Conservation (phyloP, 2,888 invertebrate genomes). For the Drosophila aldrichi region DNA sequence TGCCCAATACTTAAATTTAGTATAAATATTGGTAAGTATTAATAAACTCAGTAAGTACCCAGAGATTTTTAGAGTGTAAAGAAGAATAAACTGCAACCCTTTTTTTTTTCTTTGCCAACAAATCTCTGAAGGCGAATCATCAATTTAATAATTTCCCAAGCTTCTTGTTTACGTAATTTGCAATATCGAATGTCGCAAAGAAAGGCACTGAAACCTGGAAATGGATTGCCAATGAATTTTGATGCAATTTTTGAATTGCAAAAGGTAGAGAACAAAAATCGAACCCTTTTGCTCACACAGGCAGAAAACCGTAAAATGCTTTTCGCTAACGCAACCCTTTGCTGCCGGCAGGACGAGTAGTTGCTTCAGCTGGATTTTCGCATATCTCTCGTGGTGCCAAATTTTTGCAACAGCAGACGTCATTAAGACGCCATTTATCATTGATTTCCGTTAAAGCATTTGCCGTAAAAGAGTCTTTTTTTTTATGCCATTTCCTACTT, state of each 20-base stretch:
- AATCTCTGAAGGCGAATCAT: slow-evolving; percentile 31
- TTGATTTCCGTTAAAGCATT: slow-evolving; percentile 70
- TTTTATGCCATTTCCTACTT: slow-evolving; percentile 29
- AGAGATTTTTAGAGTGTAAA: slow-evolving; percentile 14
- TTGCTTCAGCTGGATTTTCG: slow-evolving; percentile 46
- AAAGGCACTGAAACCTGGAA: slow-evolving; percentile 45
- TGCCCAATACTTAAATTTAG: too few species aligned
- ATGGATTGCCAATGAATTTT: slow-evolving; percentile 69
- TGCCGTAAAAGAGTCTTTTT: slow-evolving; percentile 53
- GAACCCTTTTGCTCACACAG: slow-evolving; percentile 65
- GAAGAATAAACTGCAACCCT: slow-evolving; percentile 54
- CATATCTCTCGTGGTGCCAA: slow-evolving; percentile 60
- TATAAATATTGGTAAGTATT: too few species aligned
- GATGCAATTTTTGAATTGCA: slow-evolving; percentile 28
- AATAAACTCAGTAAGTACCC: background rate
- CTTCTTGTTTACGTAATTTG: slow-evolving; percentile 72
- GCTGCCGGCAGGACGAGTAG: slow-evolving; percentile 2
- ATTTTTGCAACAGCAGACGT: slow-evolving; percentile 67
- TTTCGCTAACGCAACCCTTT: slow-evolving; percentile 70
- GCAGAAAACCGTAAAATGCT: slow-evolving; percentile 71
- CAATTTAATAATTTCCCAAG: slow-evolving; percentile 76
- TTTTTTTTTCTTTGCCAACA: slow-evolving; percentile 39
- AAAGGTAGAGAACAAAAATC: slow-evolving; percentile 7
- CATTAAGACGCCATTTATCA: slow-evolving; percentile 74
- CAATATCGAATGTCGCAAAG: slow-evolving; percentile 71